phyloP scores from a whole-genome alignment of 2,113 vertebrate species.

The Rhinopithecus roxellana region DNA sequence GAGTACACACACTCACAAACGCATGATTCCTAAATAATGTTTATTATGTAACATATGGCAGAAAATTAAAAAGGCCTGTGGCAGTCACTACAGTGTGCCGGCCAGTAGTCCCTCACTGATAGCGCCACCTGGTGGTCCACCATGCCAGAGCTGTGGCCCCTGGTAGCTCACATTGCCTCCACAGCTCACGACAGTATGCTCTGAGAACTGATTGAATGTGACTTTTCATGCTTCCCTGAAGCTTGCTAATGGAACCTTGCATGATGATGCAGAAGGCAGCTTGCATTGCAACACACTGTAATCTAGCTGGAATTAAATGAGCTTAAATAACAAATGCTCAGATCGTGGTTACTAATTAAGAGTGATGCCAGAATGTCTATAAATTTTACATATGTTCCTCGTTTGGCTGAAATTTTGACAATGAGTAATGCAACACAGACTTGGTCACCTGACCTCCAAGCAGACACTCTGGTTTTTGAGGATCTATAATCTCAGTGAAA shows the following conservation, averaged over 20 bases:
- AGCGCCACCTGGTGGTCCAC: constrained; percentile 28
- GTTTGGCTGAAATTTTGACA: constrained; percentile 81
- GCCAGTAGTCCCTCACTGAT: background rate
- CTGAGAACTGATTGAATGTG: constrained; percentile 63
- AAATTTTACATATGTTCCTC: constrained; percentile 81
- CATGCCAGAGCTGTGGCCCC: background rate
- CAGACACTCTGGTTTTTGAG: background rate
- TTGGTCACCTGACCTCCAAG: constrained; percentile 77
- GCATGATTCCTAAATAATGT: constrained; percentile 25
- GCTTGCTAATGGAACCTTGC: constrained; percentile 66
- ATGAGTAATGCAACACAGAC: constrained; percentile 78
- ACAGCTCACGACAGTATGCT: background rate
- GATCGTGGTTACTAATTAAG: constrained; percentile 84
- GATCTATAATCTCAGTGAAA: constrained; percentile 11
- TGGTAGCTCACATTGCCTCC: background rate
- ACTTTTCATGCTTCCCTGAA: constrained; percentile 77
- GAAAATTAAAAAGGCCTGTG: constrained; percentile 61
- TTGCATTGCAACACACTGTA: constrained; percentile 75
- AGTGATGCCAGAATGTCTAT: constrained; percentile 72
- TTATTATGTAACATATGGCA: constrained; percentile 57
- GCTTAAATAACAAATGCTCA: constrained; percentile 84
- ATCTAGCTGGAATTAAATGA: constrained; percentile 82
- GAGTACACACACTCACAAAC: background rate
- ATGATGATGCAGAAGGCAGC: constrained; percentile 74
- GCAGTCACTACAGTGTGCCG: background rate